phyloP scores from a whole-genome alignment of 2,797 vertebrate genomes.

The Hirundo rustica region DNA sequence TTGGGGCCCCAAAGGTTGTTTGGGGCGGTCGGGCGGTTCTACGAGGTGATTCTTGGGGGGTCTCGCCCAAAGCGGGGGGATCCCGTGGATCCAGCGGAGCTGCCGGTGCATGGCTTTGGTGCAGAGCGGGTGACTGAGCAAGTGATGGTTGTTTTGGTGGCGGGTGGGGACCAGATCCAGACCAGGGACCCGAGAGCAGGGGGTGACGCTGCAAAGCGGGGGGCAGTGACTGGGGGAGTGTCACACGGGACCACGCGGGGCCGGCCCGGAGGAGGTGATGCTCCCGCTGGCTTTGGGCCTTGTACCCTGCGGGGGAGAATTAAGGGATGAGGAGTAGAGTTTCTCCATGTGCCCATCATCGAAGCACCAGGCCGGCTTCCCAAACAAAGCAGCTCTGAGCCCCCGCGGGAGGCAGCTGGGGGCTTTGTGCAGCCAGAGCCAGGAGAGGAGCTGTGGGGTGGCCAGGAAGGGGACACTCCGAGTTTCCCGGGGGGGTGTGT shows the following conservation, averaged over 20 bases:
- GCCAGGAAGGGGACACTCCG: fast-evolving
- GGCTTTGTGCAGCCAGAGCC: neutral
- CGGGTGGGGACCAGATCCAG: neutral
- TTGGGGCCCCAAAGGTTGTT: neutral
- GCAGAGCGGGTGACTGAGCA: neutral
- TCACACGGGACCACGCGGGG: fast-evolving
- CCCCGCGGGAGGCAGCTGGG: neutral
- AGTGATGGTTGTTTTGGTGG: conserved; percentile 7
- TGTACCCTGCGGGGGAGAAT: neutral
- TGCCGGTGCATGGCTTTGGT: neutral
- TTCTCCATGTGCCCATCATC: neutral
- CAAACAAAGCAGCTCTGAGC: neutral
- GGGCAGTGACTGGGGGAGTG: neutral
- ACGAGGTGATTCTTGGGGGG: fast-evolving
- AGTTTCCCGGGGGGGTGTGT: neutral
- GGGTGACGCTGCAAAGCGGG: neutral
- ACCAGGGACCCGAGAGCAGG: neutral
- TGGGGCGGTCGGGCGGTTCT: neutral
- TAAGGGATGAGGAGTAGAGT: neutral
- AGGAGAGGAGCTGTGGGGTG: neutral
- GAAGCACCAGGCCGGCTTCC: neutral
- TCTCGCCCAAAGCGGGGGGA: neutral
- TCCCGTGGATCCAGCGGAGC: neutral
- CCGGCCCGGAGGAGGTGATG: neutral
- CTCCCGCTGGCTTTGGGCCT: neutral